Conservation (phyloP, 2,888 invertebrate species). For the Macaria notata region DNA sequence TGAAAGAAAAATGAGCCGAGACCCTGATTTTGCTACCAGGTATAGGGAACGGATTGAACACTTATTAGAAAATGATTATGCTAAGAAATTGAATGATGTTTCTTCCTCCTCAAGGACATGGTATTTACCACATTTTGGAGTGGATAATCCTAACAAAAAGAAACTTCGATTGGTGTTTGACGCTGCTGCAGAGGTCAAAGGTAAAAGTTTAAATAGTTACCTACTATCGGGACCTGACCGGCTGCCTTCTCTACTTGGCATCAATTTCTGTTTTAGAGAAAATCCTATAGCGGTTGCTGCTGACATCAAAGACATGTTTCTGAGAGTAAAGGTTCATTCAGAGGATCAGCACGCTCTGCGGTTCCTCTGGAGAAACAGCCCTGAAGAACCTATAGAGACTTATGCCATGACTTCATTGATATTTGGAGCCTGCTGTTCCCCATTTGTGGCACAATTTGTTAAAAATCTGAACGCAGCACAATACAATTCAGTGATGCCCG, state of each 20-base stretch:
- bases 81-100: neutral
- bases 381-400: neutral
- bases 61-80: neutral
- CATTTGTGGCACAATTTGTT: neutral
- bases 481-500: neutral
- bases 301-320: neutral
- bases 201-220: neutral
- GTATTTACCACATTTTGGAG: neutral
- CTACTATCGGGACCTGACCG: neutral
- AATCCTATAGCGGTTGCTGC: neutral
- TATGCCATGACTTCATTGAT: neutral
- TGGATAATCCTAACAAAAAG: neutral
- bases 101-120: neutral
- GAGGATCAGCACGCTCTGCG: neutral
- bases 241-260: neutral
- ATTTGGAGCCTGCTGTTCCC: neutral
- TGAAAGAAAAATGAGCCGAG: neutral
- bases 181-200: neutral
- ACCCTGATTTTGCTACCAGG: neutral
- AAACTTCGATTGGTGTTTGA: neutral
- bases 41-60: neutral
- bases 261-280: neutral
- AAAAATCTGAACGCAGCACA: neutral
- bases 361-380: neutral
- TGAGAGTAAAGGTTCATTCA: neutral